Percentiles rank a stretch among this genome's conserved stretches.
Conservation (phyloP, 2,888 invertebrate genomes). For the Pachydiplax longipennis region DNA sequence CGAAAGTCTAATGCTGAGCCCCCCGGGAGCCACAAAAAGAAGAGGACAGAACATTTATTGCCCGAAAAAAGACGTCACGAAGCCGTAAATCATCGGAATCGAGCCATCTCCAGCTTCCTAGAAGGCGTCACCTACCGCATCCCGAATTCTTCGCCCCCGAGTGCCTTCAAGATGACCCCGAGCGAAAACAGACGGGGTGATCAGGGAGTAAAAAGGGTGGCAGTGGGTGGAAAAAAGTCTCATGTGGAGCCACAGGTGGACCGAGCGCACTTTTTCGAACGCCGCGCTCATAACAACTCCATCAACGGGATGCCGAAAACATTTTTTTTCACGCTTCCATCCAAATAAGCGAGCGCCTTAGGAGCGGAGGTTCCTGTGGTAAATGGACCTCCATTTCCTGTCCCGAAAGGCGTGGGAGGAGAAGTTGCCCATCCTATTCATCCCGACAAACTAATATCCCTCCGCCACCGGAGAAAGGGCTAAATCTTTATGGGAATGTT, state of each 20-base stretch:
- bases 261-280: neutral
- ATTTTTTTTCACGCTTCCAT: neutral
- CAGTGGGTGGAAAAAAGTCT: neutral
- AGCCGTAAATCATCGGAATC: neutral
- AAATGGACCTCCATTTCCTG: slow-evolving; percentile 42
- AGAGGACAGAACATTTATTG: neutral
- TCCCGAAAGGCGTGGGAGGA: neutral
- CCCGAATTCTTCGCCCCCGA: neutral
- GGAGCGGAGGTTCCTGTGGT: neutral
- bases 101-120: neutral
- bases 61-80: neutral
- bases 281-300: neutral
- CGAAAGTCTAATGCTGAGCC: neutral
- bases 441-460: neutral
- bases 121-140: neutral
- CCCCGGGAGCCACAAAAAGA: neutral
- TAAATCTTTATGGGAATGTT: neutral
- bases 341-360: neutral
- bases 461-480: neutral
- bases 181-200: neutral
- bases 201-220: neutral
- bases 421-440: neutral
- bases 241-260: slow-evolving; percentile 12
- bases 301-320: neutral
- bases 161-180: neutral